These are phyloP conservation scores for Micrastur ruficollis DNA, from an alignment of 2,797 vertebrate species.

Conservation along the genomic window DNA sequence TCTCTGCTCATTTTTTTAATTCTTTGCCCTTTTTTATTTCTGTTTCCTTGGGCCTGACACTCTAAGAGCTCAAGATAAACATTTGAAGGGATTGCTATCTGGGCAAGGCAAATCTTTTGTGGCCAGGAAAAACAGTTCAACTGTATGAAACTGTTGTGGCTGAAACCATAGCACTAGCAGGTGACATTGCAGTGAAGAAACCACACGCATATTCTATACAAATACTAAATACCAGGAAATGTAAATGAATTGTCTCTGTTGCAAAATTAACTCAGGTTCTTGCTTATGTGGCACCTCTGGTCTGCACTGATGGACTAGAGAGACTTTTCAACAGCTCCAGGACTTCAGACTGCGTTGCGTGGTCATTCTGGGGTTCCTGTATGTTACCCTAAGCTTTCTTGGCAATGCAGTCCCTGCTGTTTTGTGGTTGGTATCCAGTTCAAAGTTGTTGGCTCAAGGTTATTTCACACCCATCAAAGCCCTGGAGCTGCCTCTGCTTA, in stretches of 20 bases:
- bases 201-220: neutral
- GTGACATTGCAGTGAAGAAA: neutral
- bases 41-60: neutral
- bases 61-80: constrained; percentile 33
- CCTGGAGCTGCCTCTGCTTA: neutral
- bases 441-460: neutral
- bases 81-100: neutral
- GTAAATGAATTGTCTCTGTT: neutral
- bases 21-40: neutral
- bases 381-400: neutral
- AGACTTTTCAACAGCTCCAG: neutral
- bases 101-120: neutral
- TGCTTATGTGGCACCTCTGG: neutral
- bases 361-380: neutral
- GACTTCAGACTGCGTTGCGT: neutral
- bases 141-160: neutral
- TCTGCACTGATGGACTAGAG: neutral
- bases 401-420: neutral
- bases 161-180: constrained; percentile 4
- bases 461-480: neutral
- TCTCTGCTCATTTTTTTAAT: neutral
- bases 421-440: neutral
- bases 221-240: neutral
- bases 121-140: constrained; percentile 27
- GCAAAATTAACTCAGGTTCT: neutral